These are phyloP conservation scores for Sorex maritimensis DNA, from an alignment of 2,797 vertebrate species.

Conservation along the genomic window DNA sequence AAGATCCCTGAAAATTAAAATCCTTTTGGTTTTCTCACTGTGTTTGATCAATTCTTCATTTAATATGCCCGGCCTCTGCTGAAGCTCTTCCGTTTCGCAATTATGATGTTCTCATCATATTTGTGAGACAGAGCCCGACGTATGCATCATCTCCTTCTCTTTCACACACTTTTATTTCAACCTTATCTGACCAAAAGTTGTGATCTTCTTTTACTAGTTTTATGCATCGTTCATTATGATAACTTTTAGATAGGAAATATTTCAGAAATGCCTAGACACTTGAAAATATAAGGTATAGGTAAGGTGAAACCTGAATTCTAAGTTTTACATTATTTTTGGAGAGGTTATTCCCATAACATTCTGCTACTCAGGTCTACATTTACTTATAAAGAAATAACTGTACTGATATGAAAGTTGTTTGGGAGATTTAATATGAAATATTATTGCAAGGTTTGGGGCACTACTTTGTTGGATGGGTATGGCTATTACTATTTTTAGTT, in stretches of 20 bases:
- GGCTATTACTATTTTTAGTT: background rate
- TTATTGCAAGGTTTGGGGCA: background rate
- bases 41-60: background rate
- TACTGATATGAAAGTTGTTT: background rate
- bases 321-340: background rate
- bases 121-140: background rate
- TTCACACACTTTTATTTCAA: background rate
- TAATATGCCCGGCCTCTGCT: background rate
- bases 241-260: slow-evolving; percentile 7
- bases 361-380: background rate
- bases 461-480: background rate
- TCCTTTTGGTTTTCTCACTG: background rate
- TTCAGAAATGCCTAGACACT: background rate
- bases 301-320: background rate
- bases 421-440: slow-evolving; percentile 6
- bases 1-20: background rate
- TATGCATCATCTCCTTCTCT: background rate
- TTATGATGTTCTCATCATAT: background rate
- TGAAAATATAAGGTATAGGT: background rate
- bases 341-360: background rate
- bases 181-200: background rate
- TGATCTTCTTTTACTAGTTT: background rate
- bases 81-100: background rate
- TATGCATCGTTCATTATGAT: background rate
- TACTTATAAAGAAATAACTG: background rate